Conservation (phyloP, 2,113 vertebrate genomes). For the Trichechus manatus region DNA sequence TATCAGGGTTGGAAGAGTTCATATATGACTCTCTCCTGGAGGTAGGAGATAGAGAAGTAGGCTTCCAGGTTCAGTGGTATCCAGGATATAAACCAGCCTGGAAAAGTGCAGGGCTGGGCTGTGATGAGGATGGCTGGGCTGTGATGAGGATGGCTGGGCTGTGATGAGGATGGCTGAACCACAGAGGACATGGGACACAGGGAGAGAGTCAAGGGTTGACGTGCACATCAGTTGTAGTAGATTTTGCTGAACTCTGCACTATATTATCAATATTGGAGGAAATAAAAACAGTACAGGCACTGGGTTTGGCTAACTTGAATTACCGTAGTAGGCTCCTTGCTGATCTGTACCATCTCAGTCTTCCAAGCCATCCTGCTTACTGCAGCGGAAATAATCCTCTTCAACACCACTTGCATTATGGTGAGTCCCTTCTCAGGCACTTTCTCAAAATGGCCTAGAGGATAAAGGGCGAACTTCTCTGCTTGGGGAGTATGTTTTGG, state of each 20-base stretch:
- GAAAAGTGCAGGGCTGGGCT: neutral
- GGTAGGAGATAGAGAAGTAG: neutral
- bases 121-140: neutral
- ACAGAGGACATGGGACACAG: fast-evolving
- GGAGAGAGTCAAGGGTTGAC: neutral
- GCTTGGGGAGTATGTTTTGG: neutral
- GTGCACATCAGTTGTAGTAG: fast-evolving
- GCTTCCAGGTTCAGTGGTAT: neutral
- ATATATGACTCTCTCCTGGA: neutral
- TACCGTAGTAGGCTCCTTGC: neutral
- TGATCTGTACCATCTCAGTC: neutral
- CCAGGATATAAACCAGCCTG: neutral
- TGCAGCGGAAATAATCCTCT: slow-evolving; percentile 20
- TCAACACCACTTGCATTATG: neutral
- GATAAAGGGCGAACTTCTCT: neutral
- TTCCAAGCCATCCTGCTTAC: neutral
- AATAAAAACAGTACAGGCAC: neutral
- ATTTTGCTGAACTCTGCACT: neutral
- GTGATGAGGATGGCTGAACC: neutral
- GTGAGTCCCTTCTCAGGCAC: neutral
- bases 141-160: too few species aligned
- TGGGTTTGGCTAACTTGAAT: neutral
- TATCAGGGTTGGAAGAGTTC: neutral
- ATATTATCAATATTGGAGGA: fast-evolving
- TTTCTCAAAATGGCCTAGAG: neutral